Base-by-base conservation (phyloP, 2,113 vertebrate genomes). In the Ceyx cyanopectus region DNA sequence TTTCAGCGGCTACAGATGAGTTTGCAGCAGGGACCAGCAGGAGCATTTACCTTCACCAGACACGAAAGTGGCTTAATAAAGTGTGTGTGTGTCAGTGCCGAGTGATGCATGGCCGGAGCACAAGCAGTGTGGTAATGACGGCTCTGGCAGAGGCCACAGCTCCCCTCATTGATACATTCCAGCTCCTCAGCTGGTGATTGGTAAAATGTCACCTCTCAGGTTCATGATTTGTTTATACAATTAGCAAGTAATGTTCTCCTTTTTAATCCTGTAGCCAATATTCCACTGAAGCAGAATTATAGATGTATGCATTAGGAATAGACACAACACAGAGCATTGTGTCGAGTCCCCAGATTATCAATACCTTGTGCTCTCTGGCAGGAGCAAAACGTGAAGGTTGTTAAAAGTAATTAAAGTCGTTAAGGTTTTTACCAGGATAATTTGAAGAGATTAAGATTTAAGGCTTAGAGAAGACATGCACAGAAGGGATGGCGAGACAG, bases 21-120 rank as follows among this genome's bases (percentile, higher is more conserved):
- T 86, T 70, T 90, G 90, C 77, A 96, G 86, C 61, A 78, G 53
- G 76, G 76, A 91, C 57, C 93, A 91, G 50, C 77, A 88, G 66
- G 14, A 91, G 57, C 66, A 81, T 79, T 95, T 87, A 60, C 73
- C 90, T 72, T 80, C 89, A 60, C 15, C n/a, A 85, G 63, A 89
- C 40, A 76, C 54, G 61, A 63, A 93, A 92, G 81, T 56, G 61
- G 92, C 78, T 93, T 89, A 96, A 91, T 87, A 87, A 92, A 92
- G 78, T 48, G 46, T 43, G 67, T 51, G 81, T 84, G 66, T 93
- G 54, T 72, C 86, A 78, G 79, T 81, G 80, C 80, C 73, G 62
- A 37, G 18, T 67, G 92, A 88, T 70, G 69, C 80, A 75, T n/a
- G 65, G 5, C 43, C 7, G 0, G 26, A 78, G 73, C 68, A 61